Base-by-base conservation (phyloP, 1,140 invertebrate species). In the Drosophila sulfurigaster region DNA sequence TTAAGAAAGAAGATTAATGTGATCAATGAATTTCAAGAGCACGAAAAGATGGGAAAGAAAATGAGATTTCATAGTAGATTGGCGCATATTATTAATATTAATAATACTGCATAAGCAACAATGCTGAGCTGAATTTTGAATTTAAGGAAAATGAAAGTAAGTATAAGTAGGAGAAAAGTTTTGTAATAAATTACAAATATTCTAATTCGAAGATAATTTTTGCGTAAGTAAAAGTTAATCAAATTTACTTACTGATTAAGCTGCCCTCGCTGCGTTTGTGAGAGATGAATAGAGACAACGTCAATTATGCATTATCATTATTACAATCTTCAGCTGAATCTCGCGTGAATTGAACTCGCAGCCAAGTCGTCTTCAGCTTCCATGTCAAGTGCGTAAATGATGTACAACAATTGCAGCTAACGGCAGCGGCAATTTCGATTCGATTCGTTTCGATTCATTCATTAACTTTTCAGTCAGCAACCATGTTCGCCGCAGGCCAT, bases 381-480 rank as follows among this genome's bases (percentile, higher is more conserved):
- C 81, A 68, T 65, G 68, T 72, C 51, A 68, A 78, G 66, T 68
- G 65, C 59, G 65, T 65, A 75, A 70, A 63, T 62, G 72, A 75
- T 77, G 60, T 74, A 76, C 65, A 58, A 67, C 78, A 81, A 85
- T 86, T 75, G 69, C 59, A 54, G 41, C 32, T 59, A 76, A 65
- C 75, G 70, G 82, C 69, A 71, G 56, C 46, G 52, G 35, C 62
- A 67, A 71, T 78, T 65, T 56, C 63, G 51, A 65, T 46, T 65
- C 62, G 54, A 56, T 45, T 68, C 62, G 54, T 38, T 45, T 68
- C 56, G 56, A 43, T 71, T 38, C 72, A 79, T 86, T 86, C 82
- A 82, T 81, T 79, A 82, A 71, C 54, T 82, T 79, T 74, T 67
- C 72, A 76, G 76, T 66, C 76, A 76, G 78, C 67, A 15, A 48